Evolutionary conservation across 2,113 vertebrate genomes (phyloP), one percentile per base, ranked within the genome.

Genomic region (Petrocephalus zakoni): DNA sequence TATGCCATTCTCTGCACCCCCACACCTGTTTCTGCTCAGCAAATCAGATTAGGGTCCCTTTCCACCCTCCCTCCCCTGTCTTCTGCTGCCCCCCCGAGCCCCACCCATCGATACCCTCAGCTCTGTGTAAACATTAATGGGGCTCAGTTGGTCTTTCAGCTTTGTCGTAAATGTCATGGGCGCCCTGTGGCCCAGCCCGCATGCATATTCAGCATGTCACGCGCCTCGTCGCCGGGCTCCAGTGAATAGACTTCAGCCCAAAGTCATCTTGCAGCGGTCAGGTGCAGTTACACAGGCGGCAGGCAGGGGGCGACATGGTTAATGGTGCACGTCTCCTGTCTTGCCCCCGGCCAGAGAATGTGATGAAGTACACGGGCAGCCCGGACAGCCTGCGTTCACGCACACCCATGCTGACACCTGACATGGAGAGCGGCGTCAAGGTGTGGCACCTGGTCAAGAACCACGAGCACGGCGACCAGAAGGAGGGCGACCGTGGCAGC

Each of bases 371-470:
- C 94, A 99, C 98, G 0, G 98, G 98, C 87, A 99, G 98, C 90
- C 98, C 98, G 0, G 98, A 99, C 93, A 99, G 98, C 92, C 96
- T 99, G 90, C 98, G 98, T 6, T 99, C 98, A 0, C 97, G 98
- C 87, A 97, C 98, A 0, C 98, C 98, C 49, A 99, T 99, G 98
- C 98, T 99, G 94, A 99, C 98, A 0, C 98, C 98, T 0, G 98
- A 99, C 94, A 94, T 98, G 90, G 98, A 99, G 91, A 99, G 97
- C 0, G 98, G 98, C 0, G 97, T 99, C 87, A 99, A 99, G 92
- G 95, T 98, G 91, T 99, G 98, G 98, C 98, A 99, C 89, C 93
- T 99, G 93, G 98, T 99, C 68, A 99, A 99, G 95, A 99, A 99
- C 93, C 98, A 99, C 0, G 98, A 99, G 84, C 98, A 99, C 0